These are phyloP conservation scores for Enteromius viviparus DNA, from an alignment of 2,797 vertebrate species.

Conservation along the genomic window DNA sequence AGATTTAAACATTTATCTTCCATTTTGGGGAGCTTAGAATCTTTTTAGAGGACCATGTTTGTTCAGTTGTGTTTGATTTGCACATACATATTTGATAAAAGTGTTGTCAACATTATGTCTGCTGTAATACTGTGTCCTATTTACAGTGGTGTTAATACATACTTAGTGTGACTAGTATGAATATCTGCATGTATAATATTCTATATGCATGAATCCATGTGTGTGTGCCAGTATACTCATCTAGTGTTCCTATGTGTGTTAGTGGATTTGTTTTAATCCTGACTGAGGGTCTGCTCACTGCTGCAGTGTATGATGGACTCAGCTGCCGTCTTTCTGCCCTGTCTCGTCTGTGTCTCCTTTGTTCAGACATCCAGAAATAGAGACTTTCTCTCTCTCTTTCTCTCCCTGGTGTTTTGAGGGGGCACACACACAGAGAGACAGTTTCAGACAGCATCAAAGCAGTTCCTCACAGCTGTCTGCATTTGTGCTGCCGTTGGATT, in stretches of 20 bases:
- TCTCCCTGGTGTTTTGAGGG: constrained; percentile 40
- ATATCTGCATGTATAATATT: not conserved
- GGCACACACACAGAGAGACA: constrained; percentile 23
- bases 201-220: not conserved
- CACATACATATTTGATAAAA: not conserved
- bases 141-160: not conserved
- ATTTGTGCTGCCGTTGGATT: constrained; percentile 15
- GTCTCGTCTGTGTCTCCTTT: constrained; percentile 61
- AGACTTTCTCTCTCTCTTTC: constrained; percentile 45
- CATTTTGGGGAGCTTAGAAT: not conserved
- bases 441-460: constrained; percentile 48
- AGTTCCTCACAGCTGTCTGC: constrained; percentile 48
- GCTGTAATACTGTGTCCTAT: not conserved
- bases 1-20: not conserved
- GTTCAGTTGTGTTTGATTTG: constrained; percentile 5
- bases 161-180: not conserved
- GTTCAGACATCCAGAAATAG: constrained; percentile 73
- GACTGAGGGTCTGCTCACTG: constrained; percentile 49
- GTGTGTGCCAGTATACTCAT: not conserved
- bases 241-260: not conserved
- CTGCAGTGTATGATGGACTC: constrained; percentile 63
- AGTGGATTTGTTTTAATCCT: constrained; percentile 11
- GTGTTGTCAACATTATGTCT: not conserved
- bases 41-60: not conserved
- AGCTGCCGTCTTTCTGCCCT: constrained; percentile 63